Base-by-base conservation (phyloP, 2,113 vertebrate species). In the Seriola dumerili region DNA sequence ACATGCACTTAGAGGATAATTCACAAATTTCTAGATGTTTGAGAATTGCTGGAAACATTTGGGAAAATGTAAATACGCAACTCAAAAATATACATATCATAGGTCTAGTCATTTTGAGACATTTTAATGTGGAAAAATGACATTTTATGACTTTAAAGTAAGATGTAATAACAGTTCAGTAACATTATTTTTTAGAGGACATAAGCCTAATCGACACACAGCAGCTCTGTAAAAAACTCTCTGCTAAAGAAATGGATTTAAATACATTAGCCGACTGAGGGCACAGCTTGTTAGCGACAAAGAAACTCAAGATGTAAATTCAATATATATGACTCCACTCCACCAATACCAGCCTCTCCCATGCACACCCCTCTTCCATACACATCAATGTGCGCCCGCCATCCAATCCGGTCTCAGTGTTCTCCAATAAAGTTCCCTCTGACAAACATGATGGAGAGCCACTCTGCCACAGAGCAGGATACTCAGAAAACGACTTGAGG, bases 371-470 rank as follows among this genome's bases (percentile, higher is more conserved):
- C 58, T 38, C 55, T 10, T 70, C 42, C 55, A 68, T 71, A 69
- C 54, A 57, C 59, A 44, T 11, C 40, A 16, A 1, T 19, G 29
- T 62, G 66, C 38, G 48, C 11, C 67, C 74, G 6, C 62, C 74
- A 52, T 80, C 79, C 81, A 88, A 83, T 92, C 90, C 72, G 10
- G 61, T 68, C 71, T 81, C 85, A 75, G 85, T 90, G 86, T 90
- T 93, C 82, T 82, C 90, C 90, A 88, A 94, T 96, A 94, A 95
- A 95, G 88, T 72, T 82, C 23, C 68, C 29, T 29, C 82, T 91
- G 93, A 88, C 92, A 92, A 85, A 76, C 86, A 89, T 95, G 95
- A 95, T 95, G 88, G 93, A 95, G 91, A 92, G 93, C 86, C 92
- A 92, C 94, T 95, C 90, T 72, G 83, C 86, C 63, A 73, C 62